Base-by-base conservation (phyloP, 2,113 vertebrate species). In the Poicephalus meyeri region DNA sequence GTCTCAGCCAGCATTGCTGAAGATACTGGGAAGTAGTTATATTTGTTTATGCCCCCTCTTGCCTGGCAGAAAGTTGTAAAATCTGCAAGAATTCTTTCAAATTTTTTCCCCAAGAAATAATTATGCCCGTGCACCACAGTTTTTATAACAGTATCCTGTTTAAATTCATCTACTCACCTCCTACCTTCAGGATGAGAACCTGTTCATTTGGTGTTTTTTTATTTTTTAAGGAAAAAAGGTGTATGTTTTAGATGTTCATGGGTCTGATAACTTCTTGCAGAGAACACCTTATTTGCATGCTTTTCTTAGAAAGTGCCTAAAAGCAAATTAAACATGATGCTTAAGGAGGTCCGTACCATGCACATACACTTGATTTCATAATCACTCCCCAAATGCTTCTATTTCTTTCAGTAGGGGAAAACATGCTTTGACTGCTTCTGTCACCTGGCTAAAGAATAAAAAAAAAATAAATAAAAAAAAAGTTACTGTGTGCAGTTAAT, bases 401-500 rank as follows among this genome's bases (percentile, higher is more conserved):
- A 9, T 94, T 95, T 91, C 92, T 97, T 97, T 97, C 76, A 97
- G 49, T 25, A 68, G 56, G 42, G 33, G 80, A 72, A 97, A 93
- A 95, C 91, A 97, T 63, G 56, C 91, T 97, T 97, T 93, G 88
- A 81, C 89, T 93, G 93, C 81, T 97, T 98, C 95, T 97, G 97
- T 98, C 98, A 98, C 97, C 97, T 98, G 98, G 97, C 95, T 98
- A 96, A 96, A 98, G 94, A 98, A 90, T 87, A 94, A 86, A 92
- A 93, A 47, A 8, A 8, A 88, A 74, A 74, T 58, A 55, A 81
- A 78, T 56, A 77, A 94, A 97, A 58, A 98, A 98, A 98, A 98
- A 99, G 98, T 98, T 99, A 98, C 98, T 97, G 97, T 97, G 97
- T 98, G 98, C 98, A 98, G 99, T 99, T 99, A 98, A 98, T 99